Conservation (phyloP, 2,797 vertebrate genomes). For the Salarias fasciatus region DNA sequence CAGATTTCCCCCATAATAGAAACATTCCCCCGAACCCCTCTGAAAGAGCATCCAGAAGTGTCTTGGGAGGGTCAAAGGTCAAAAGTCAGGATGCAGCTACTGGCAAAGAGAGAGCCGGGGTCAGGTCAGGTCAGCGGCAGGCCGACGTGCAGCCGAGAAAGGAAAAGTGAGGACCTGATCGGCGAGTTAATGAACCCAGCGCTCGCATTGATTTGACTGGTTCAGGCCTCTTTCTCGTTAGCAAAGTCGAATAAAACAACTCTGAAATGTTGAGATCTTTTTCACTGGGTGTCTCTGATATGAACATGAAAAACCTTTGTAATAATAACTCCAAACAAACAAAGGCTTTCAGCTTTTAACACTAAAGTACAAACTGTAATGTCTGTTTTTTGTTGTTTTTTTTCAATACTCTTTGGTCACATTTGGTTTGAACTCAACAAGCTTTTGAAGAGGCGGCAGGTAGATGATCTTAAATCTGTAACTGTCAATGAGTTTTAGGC, state of each 20-base stretch:
- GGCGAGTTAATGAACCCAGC: constrained; percentile 50
- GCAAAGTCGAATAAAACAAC: not conserved
- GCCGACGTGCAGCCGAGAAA: constrained; percentile 21
- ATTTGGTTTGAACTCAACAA: no score
- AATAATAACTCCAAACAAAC: no score
- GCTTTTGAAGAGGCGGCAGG: no score
- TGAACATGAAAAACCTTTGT: no score
- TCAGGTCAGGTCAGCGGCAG: constrained; percentile 51
- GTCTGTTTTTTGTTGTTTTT: no score
- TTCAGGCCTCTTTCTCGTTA: constrained; percentile 5
- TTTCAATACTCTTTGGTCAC: no score
- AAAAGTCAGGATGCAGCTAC: constrained; percentile 47
- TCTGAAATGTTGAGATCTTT: constrained; percentile 1
- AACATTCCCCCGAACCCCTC: constrained; percentile 39
- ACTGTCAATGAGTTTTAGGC: no score
- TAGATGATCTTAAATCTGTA: no score
- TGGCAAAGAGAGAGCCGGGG: constrained; percentile 54
- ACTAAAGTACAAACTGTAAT: no score
- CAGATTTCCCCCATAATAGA: constrained; percentile 46
- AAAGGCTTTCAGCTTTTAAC: no score
- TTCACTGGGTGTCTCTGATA: not conserved
- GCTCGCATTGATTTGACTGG: constrained; percentile 23
- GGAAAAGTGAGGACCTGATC: constrained; percentile 26
- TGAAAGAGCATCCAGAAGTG: constrained; percentile 34
- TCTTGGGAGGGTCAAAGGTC: constrained; percentile 46